Base-by-base conservation (phyloP, 1,140 invertebrate species). In the Laupala kohalensis region DNA sequence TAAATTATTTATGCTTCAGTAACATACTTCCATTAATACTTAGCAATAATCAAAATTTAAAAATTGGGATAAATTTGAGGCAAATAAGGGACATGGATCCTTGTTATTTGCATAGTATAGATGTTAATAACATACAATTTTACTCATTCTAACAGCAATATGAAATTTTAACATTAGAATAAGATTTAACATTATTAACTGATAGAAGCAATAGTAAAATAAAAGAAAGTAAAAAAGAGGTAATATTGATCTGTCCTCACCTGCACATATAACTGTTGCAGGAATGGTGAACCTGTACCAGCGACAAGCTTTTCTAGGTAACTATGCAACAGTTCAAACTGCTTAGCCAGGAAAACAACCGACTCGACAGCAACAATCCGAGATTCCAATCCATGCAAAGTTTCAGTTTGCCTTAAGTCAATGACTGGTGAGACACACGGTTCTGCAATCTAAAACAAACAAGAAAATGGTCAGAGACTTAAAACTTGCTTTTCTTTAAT, bases 281-380 rank as follows among this genome's bases (percentile, higher is more conserved):
- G 80, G 74, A 89, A 86, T 73, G 88, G 83, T 74, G 70, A 71
- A 27, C 84, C 86, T 76, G 88, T 89, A 69, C 85, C 82, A 23
- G 77, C 78, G 3, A 75, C 77, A 0, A 83, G 84, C 70, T 89
- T 85, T 78, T 91, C 91, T 75, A 98, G 84, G 79, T 96, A 94
- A 9, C 88, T 86, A 73, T 91, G 90, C 0, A 98, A 81, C 67
- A 88, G 85, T 78, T 94, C 89, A 74, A 94, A 91, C 80, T 97
- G 96, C 75, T 90, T 88, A 1, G 92, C 88, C 75, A 97, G 84
- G 83, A 96, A 97, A 76, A 95, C 87, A 3, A 95, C 84, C 75
- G 95, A 97, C 82, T 98, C 96, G 0, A 95, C 90, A 0, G 92
- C 96, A 5, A 97, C 91, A 28, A 96, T 88, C 74, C 96, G 85